phyloP scores from a whole-genome alignment of 2,797 vertebrate genomes.

The Rhadinocentrus ornatus region DNA sequence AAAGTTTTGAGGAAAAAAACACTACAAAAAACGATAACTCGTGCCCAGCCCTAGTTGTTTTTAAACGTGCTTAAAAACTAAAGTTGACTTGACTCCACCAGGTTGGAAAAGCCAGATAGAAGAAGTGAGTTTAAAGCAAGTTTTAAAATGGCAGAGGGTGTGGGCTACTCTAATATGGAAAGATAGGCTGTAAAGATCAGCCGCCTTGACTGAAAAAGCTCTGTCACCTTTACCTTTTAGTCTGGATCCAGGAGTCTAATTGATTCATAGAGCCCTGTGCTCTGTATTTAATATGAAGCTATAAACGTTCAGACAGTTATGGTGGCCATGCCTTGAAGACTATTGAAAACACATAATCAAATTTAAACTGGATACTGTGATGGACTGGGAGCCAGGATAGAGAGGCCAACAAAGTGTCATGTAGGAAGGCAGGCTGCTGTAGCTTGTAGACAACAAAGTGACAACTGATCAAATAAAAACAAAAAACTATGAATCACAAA shows the following conservation, averaged over 20 bases:
- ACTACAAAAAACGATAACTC: no score
- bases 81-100: no score
- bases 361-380: background rate
- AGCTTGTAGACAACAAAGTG: background rate
- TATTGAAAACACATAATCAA: background rate
- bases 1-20: no score
- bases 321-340: background rate
- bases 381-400: background rate
- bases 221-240: background rate
- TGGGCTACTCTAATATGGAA: no score
- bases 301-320: background rate
- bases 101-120: no score
- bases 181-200: no score
- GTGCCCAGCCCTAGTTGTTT: no score
- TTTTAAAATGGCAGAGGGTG: no score
- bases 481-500: no score
- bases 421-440: background rate
- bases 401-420: background rate
- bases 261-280: background rate
- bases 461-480: background rate
- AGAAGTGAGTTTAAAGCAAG: no score
- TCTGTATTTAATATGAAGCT: background rate
- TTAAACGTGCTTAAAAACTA: no score
- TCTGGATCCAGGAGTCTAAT: background rate
- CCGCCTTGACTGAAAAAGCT: no score